These are phyloP conservation scores for Azemiops feae DNA, from an alignment of 2,113 vertebrate genomes.

Conservation along the genomic window DNA sequence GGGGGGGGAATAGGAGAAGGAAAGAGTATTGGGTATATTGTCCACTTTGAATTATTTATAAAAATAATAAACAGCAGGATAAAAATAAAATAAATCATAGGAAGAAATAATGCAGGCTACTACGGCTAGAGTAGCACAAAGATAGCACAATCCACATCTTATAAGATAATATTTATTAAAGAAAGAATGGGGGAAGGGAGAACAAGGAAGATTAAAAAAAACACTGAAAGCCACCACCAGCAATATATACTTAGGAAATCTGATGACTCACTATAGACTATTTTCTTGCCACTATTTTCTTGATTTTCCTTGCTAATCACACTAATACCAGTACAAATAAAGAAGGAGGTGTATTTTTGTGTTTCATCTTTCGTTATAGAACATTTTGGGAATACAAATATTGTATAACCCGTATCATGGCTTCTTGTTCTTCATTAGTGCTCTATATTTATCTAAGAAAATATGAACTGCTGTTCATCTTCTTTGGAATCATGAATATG, in stretches of 20 bases:
- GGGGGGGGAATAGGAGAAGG: background rate
- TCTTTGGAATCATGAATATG: background rate
- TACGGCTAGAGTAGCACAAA: background rate
- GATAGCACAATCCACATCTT: background rate
- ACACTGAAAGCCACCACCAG: background rate
- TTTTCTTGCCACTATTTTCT: background rate
- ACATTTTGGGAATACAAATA: background rate
- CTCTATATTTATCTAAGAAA: background rate
- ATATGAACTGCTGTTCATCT: background rate
- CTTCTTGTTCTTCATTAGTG: background rate
- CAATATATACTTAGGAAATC: background rate
- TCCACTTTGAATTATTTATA: background rate
- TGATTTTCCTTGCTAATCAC: background rate
- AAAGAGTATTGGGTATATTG: background rate
- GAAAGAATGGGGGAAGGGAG: background rate
- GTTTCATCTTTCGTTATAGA: background rate
- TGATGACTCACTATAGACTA: background rate
- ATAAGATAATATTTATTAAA: background rate
- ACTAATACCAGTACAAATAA: background rate
- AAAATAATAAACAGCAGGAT: background rate
- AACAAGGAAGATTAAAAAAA: background rate
- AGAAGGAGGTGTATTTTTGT: background rate
- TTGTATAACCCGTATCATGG: background rate
- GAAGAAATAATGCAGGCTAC: background rate
- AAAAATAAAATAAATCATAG: background rate